Percentiles rank a stretch among this genome's conserved stretches.
phyloP scores from a whole-genome alignment of 2,797 vertebrate species.

The Valencia hispanica region DNA sequence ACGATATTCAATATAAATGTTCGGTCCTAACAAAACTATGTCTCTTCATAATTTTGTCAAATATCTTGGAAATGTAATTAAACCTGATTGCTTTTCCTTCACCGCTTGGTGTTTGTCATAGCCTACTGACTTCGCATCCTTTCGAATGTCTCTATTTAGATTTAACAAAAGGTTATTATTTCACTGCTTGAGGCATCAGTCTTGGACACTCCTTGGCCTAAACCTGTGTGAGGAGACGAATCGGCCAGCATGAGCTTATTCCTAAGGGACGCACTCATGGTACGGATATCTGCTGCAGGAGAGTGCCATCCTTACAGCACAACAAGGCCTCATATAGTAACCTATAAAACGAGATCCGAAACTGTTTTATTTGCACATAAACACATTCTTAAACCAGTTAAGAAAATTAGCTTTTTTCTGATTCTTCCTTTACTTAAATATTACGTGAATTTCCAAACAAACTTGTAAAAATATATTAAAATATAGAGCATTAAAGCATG shows the following conservation, averaged over 20 bases:
- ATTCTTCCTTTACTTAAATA: neutral
- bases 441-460: neutral
- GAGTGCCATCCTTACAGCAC: conserved; percentile 71
- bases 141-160: neutral
- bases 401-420: neutral
- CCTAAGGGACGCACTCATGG: conserved; percentile 66
- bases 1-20: neutral
- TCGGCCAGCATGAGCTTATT: conserved; percentile 43
- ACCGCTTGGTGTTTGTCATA: neutral
- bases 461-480: neutral
- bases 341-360: neutral
- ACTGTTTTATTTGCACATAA: neutral
- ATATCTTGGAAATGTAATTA: neutral
- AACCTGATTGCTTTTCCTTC: neutral
- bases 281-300: conserved; percentile 63
- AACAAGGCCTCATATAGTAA: conserved; percentile 28
- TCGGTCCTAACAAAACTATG: neutral
- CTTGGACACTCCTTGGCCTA: conserved; percentile 35
- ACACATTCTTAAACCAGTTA: neutral
- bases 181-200: conserved; percentile 23
- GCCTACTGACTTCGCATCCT: too few species aligned
- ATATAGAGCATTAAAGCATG: neutral
- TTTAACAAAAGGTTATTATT: neutral
- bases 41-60: neutral
- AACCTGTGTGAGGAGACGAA: conserved; percentile 29